Evolutionary conservation across 2,888 invertebrate genomes (phyloP), one percentile per base, ranked within the genome.

Genomic region (Sepiola atlantica): DNA sequence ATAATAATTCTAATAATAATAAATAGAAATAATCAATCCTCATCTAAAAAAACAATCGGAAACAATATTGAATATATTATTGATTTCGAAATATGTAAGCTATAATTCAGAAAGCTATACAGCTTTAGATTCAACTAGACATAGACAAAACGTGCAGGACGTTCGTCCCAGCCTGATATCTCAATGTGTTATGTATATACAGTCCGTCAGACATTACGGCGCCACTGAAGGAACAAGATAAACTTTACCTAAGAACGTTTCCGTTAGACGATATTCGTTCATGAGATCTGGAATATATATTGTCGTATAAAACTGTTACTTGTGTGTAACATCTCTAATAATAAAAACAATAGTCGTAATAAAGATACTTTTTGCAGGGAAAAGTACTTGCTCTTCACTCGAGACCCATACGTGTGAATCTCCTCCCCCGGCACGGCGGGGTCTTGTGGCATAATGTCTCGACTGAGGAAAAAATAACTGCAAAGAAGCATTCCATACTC

Each of bases 221-320:
- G 77, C 77, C 77, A 77, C 16, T n/a, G 10, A 4, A 14, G 3
- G 77, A 77, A 32, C 14, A 77, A 77, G n/a, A 77, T 77, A 77
- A 77, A 77, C 77, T 77, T 77, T 77, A 77, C n/a, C n/a, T 32
- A n/a, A n/a, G 12, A 77, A 77, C 77, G 77, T 77, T 77, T 77
- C 77, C n/a, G 77, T 77, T 77, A 14, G 77, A n/a, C 77, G 77
- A 77, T 77, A 77, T 77, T 77, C n/a, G 77, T 77, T 77, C n/a
- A 77, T 77, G 16, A n/a, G 32, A 77, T 77, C 77, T 77, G 77
- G 77, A 77, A 77, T n/a, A 77, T n/a, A 77, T n/a, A n/a, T 77
- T 77, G 77, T 77, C n/a, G 77, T n/a, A 14, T 77, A n/a, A 77
- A n/a, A 77, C 77, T 77, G 77, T 77, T 77, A 77, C 77, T n/a